Percentiles rank a stretch among this genome's conserved stretches.
phyloP scores from a whole-genome alignment of 2,888 invertebrate species.

The Caenorhabditis angaria region DNA sequence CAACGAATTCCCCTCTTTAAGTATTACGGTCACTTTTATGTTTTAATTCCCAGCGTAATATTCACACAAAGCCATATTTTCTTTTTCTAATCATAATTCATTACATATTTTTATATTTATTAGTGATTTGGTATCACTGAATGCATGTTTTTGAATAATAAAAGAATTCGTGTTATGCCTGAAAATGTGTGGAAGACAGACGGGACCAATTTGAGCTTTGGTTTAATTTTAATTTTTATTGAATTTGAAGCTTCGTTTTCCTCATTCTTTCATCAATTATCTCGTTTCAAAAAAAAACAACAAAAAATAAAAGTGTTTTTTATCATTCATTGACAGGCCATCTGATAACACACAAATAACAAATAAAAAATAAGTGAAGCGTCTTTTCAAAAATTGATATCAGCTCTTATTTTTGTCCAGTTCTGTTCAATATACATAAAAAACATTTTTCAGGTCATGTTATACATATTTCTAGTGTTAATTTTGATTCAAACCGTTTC shows the following conservation, averaged over 20 bases:
- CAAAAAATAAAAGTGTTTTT: not conserved
- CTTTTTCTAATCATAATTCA: too few species aligned
- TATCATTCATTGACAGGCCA: not conserved
- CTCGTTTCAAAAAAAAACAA: not conserved
- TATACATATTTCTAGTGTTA: conserved; percentile 22
- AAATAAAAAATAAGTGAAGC: conserved; percentile 15
- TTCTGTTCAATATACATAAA: not conserved
- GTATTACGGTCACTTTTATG: too few species aligned
- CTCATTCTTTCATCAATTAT: not conserved
- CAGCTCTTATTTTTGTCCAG: not conserved
- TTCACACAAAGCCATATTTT: too few species aligned
- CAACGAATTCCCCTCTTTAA: too few species aligned
- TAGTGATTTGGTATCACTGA: too few species aligned
- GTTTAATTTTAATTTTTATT: too few species aligned
- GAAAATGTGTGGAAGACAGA: too few species aligned
- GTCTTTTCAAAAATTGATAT: conserved; percentile 13
- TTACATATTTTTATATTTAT: too few species aligned
- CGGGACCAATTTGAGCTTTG: too few species aligned
- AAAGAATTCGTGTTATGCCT: too few species aligned
- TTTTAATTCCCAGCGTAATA: too few species aligned
- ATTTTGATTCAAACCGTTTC: not conserved
- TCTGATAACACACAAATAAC: conserved; percentile 2
- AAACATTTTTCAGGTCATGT: conserved; percentile 12
- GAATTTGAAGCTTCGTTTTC: not conserved
- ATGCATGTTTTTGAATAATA: too few species aligned